Evolutionary conservation across 2,888 invertebrate genomes (phyloP), one percentile per base, ranked within the genome.

Genomic region (Thysanoteuthis rhombus): DNA sequence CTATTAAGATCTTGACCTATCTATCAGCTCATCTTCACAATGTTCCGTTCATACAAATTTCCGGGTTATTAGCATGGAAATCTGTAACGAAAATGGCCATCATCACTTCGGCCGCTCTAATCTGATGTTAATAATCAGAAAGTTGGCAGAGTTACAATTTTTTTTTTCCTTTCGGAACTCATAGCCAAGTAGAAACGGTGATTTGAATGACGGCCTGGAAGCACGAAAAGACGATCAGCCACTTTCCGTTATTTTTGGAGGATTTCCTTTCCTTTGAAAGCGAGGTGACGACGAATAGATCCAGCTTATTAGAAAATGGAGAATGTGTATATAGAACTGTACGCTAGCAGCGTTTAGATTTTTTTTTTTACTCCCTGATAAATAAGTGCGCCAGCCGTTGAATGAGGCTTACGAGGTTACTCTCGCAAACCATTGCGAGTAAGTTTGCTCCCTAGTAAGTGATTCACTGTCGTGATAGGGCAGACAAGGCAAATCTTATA

Each of bases 81-180:
- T 75, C n/a, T 75, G 12, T n/a, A 25, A 75, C 22, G n/a, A 25
- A 75, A 75, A n/a, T n/a, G 75, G 75, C n/a, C n/a, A 75, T 75
- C 75, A 75, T 75, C 75, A 75, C 75, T n/a, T 75, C 19, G 36
- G n/a, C n/a, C 75, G 75, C 1, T 75, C 36, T 75, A 75, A 75
- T 75, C 75, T 75, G 75, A 75, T 75, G n/a, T n/a, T 36, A 36
- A 75, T 75, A 75, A 75, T n/a, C n/a, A 75, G 75, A 75, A 75
- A n/a, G 75, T 75, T 75, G 75, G 75, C 75, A 75, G n/a, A 75
- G n/a, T n/a, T n/a, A 75, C 75, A 75, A 75, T n/a, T 75, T n/a
- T n/a, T 32, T 32, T n/a, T 75, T 12, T 4, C 75, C 12, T 36
- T 75, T n/a, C n/a, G 16, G n/a, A 75, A 75, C 10, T 16, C n/a